Evolutionary conservation across 2,113 vertebrate genomes (phyloP).

Genomic region (Cyanistes caeruleus): DNA sequence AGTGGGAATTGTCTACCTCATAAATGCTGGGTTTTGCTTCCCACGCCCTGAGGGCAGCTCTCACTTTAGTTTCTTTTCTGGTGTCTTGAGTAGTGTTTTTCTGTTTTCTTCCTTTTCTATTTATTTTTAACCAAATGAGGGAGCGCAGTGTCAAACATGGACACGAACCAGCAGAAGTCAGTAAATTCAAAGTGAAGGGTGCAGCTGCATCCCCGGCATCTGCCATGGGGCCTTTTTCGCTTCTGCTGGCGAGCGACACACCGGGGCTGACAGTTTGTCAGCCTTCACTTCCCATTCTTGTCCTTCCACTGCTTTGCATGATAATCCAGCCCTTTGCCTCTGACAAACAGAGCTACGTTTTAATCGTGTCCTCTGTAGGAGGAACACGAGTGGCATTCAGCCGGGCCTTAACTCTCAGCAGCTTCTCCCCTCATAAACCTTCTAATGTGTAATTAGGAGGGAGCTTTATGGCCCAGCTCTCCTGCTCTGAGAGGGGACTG

Average conservation of each 20-base stretch:
- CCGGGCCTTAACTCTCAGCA: not conserved
- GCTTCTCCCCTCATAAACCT: slow-evolving; percentile 12
- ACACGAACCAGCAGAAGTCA: not conserved
- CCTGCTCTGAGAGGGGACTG: not conserved
- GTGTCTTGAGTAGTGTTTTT: not conserved
- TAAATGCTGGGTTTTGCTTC: not conserved
- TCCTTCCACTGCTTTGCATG: not conserved
- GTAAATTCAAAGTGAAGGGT: slow-evolving; percentile 26
- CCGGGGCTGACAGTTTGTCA: slow-evolving; percentile 3
- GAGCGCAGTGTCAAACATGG: not conserved
- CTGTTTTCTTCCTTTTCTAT: not conserved
- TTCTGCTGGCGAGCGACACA: not conserved
- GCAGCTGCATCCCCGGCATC: not conserved
- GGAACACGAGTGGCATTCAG: not conserved
- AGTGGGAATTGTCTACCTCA: not conserved
- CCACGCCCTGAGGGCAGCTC: not conserved
- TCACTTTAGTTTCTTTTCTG: slow-evolving; percentile 7
- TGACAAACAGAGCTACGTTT: not conserved
- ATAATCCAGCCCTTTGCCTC: not conserved
- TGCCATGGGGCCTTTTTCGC: not conserved
- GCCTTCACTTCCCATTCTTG: slow-evolving; percentile 11
- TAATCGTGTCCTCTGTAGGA: not conserved
- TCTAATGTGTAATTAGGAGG: slow-evolving; percentile 2
- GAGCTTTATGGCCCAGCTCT: not conserved
- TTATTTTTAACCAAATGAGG: slow-evolving; percentile 46